A percentile compares a stretch with the other conserved stretches of the same genome.
Evolutionary conservation across 2,888 invertebrate species (phyloP).

Genomic region (Phoenoteleia sp.): DNA sequence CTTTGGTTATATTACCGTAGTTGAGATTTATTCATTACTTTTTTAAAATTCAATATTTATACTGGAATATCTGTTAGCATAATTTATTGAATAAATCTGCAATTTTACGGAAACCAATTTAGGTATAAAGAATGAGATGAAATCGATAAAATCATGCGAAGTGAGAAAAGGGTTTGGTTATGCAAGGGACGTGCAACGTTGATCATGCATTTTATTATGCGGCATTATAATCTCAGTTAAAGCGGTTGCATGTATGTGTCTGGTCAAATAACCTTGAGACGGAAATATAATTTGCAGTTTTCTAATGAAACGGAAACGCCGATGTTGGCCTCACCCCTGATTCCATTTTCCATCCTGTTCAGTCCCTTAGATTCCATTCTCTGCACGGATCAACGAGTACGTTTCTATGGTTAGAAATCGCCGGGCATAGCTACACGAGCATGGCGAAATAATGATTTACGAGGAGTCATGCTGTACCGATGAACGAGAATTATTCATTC

Average conservation of each 20-base stretch:
- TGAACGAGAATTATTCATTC: conserved; percentile 72
- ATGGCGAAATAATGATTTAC: conserved; percentile 72
- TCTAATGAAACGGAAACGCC: conserved; percentile 69
- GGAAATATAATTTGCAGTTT: conserved; percentile 74
- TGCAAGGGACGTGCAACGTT: conserved; percentile 61
- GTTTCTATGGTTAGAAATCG: conserved; percentile 62
- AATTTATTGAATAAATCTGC: too few relatives aligned
- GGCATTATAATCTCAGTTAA: background rate
- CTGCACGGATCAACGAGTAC: conserved; percentile 63
- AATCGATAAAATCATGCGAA: conserved; percentile 15
- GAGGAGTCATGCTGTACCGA: conserved; percentile 66
- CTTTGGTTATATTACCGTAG: too few relatives aligned
- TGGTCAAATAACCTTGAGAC: conserved; percentile 58
- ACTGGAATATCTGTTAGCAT: too few relatives aligned
- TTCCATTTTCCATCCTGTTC: conserved; percentile 28
- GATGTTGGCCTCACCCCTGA: conserved; percentile 37
- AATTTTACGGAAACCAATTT: too few relatives aligned
- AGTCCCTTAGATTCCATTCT: conserved; percentile 61
- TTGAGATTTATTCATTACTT: too few relatives aligned
- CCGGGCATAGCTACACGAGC: conserved; percentile 52
- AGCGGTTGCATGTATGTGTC: conserved; percentile 15
- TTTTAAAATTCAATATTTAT: too few relatives aligned
- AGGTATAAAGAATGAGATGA: too few relatives aligned
- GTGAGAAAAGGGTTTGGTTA: conserved; percentile 17
- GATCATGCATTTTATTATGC: conserved; percentile 70